Evolutionary conservation across 2,888 invertebrate genomes (phyloP).

Genomic region (Caenorhabditis wallacei): DNA sequence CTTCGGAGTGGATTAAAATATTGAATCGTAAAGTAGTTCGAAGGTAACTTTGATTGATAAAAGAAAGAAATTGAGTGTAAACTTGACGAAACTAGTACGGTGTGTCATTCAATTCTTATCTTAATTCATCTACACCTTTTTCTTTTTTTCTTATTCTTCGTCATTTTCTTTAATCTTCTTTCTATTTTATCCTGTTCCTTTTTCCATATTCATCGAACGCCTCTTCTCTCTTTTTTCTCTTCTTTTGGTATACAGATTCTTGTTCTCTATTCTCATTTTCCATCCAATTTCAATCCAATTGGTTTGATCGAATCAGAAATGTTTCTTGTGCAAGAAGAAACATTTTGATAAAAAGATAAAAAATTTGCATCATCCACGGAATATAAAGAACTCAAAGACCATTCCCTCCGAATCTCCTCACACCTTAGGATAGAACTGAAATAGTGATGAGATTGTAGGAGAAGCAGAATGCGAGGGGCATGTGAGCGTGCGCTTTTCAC

Average conservation of each 20-base stretch:
- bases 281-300: not conserved
- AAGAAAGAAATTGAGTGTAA: conserved; percentile 4
- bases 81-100: not conserved
- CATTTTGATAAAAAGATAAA: conserved; percentile 14
- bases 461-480: conserved; percentile 48
- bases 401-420: conserved; percentile 30
- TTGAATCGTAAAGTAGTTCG: too few species aligned
- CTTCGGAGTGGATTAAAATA: too few species aligned
- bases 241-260: not conserved
- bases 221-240: not conserved
- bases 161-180: conserved; percentile 7
- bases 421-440: conserved; percentile 38
- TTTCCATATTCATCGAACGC: conserved; percentile 3
- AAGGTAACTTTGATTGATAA: too few species aligned
- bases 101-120: conserved; percentile 22
- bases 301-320: too few species aligned
- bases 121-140: conserved; percentile 11
- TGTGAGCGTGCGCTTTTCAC: conserved; percentile 63
- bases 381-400: conserved; percentile 49
- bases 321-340: conserved; percentile 1
- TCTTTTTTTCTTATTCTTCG: not conserved
- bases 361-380: conserved; percentile 49
- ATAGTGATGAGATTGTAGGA: conserved; percentile 27
- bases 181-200: not conserved
- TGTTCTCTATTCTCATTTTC: not conserved